phyloP scores from a whole-genome alignment of 2,113 vertebrate species.

The Ctenomys sociabilis region DNA sequence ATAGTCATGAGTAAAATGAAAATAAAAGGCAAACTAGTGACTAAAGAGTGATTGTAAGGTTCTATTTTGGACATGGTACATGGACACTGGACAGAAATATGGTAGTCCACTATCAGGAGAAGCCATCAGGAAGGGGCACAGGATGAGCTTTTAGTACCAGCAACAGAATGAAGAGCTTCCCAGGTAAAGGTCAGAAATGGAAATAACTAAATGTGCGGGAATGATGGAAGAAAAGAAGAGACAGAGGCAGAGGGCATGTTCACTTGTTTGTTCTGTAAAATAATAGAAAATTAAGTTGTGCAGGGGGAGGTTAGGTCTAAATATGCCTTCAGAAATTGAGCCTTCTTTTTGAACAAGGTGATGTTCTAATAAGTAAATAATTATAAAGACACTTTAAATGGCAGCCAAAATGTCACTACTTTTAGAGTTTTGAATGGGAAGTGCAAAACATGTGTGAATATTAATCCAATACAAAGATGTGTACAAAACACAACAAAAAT shows the following conservation, averaged over 20 bases:
- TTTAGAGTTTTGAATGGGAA: not conserved
- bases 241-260: not conserved
- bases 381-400: conserved; percentile 16
- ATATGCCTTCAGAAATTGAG: not conserved
- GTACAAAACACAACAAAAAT: not conserved
- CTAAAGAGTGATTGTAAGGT: not conserved
- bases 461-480: not conserved
- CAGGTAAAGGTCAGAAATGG: not conserved
- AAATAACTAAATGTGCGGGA: not conserved
- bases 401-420: not conserved
- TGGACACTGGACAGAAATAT: not conserved
- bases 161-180: not conserved
- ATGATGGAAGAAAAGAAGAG: not conserved
- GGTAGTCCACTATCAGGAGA: not conserved
- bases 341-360: not conserved
- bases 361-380: conserved; percentile 8
- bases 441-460: conserved; percentile 1
- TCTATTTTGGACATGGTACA: not conserved
- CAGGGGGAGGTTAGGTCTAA: not conserved
- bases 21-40: not conserved
- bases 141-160: not conserved
- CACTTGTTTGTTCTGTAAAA: not conserved
- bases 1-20: conserved; percentile 19
- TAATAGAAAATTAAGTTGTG: not conserved
- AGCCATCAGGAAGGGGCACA: not conserved